Evolutionary conservation across 2,797 vertebrate genomes (phyloP), one percentile per base, ranked within the genome.

Genomic region (Etheostoma nigrum): DNA sequence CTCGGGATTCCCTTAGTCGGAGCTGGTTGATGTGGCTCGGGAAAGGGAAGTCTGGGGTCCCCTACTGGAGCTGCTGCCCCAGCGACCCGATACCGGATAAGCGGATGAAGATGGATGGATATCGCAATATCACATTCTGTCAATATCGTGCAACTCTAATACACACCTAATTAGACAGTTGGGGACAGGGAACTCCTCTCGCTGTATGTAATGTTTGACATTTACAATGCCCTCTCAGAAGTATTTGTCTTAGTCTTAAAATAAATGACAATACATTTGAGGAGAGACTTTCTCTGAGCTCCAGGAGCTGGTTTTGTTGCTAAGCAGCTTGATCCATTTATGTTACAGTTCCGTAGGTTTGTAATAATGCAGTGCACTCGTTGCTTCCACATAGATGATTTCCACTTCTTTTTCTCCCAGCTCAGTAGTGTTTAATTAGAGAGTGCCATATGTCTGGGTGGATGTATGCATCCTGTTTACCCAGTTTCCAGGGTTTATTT

Each of bases 381-480:
- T 9, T 30, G 61, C 40, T 72, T 65, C 33, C 45, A 19, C 58
- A 47, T 25, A 57, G 55, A 75, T 45, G 27, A 70, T 71, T 76
- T 86, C 65, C 36, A 33, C 69, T 59, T 55, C 45, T 52, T 71
- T 67, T 54, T 25, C 63, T 72, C 57, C 52, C 45, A 49, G 54
- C 71, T 78, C 78, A 19, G 60, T 49, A 68, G 14, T 25, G 47
- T 90, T 87, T 91, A 87, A 91, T 83, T 80, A 86, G 80, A 76
- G 82, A 80, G 81, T 33, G 68, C 84, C 88, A 87, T 86, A 77
- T 85, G 90, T 85, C 74, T 77, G 81, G 77, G 76, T 65, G 86
- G 80, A 72, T 86, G 86, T 79, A 78, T 72, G 78, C 88, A 89
- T 93, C 91, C 91, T 93, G 91, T 92, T 93, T 89, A 92, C 78